Conservation (phyloP, 2,797 vertebrate genomes). For the Liparis tanakae region DNA sequence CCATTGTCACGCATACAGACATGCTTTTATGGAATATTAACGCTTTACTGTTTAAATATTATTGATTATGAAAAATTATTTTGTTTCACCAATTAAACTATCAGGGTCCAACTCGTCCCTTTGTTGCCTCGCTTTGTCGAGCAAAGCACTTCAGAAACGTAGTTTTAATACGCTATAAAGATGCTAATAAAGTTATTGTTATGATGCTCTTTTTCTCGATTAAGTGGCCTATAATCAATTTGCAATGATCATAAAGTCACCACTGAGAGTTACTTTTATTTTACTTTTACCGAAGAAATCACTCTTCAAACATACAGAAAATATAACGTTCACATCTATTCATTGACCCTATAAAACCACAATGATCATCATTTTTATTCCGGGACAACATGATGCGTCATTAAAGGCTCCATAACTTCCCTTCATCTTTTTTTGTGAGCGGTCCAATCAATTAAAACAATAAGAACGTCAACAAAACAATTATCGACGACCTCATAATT, state of each 20-base stretch:
- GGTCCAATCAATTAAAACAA: not conserved
- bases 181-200: too few species aligned
- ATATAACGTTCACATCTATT: too few species aligned
- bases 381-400: constrained; percentile 5
- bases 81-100: too few species aligned
- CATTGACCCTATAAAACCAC: not conserved
- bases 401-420: not conserved
- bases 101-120: too few species aligned
- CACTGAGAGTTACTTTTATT: not conserved
- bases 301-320: not conserved
- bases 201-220: not conserved
- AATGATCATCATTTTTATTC: not conserved
- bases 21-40: too few species aligned
- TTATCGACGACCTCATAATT: not conserved
- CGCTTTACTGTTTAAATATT: too few species aligned
- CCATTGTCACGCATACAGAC: too few species aligned
- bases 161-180: too few species aligned
- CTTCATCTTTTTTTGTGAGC: not conserved
- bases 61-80: too few species aligned
- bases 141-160: too few species aligned
- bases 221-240: not conserved
- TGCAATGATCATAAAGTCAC: not conserved
- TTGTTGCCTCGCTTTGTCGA: too few species aligned
- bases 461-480: not conserved
- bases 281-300: too few species aligned